Evolutionary conservation across 2,113 vertebrate genomes (phyloP), one percentile per base, ranked within the genome.

Genomic region (Hippocampus comes): DNA sequence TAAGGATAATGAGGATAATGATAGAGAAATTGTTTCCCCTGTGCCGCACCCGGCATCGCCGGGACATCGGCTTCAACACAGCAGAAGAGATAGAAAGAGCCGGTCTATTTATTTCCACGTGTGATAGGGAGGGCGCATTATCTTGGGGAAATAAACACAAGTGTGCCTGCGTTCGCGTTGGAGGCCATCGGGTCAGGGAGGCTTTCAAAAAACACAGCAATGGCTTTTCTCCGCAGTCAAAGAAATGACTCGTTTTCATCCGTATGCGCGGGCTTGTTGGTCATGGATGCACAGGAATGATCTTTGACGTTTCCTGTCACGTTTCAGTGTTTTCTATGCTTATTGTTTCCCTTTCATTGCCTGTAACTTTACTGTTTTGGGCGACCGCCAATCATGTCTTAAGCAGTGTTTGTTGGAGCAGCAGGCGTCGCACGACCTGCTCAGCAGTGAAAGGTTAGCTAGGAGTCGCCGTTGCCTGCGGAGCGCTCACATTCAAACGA

Each of bases 1-100:
- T 87, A 86, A 85, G 73, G 51, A 38, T 87, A 90, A 90, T 88
- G 73, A 80, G 81, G 64, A 63, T 82, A 85, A 83, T 88, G 82
- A 83, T 63, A 53, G 78, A 69, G 80, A 88, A 88, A 88, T 87
- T 42, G 75, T 80, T 87, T 86, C 78, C 83, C 71, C 53, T 68
- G 55, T 0, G 34, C 76, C 65, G 60, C 78, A 41, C 88, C 88
- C 79, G 5, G 53, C 75, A 77, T 73, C 75, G 10, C 68, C 65
- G 56, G 69, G 42, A 51, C 71, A 77, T 14, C 63, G 66, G 65
- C 67, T 70, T 71, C 69, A 81, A 53, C 72, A 27, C 11, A 71
- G 67, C 63, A 55, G 67, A 70, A 21, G 1, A 71, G 65, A 79
- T 25, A 78, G 71, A 78, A 53, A 66, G 49, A 27, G 66, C 60